Evolutionary conservation across 2,888 invertebrate species (phyloP), one percentile per base, ranked within the genome.

Genomic region (Eupithecia insigniata): DNA sequence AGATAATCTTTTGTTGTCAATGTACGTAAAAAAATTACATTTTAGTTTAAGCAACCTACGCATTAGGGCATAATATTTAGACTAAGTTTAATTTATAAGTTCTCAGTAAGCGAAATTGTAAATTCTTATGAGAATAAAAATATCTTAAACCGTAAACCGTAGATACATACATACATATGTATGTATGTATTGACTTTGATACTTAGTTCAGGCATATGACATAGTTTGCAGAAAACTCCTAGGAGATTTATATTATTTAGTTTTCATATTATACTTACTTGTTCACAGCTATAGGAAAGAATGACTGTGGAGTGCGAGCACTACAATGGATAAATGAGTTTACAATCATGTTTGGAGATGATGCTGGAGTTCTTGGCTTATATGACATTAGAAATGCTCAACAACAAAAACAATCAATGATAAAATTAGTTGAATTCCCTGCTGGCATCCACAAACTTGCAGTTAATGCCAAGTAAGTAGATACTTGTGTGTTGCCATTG

Each of bases 271-370:
- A 0, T 34, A 62, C 22, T 60, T 43, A 1, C 61, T 46, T 67
- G 14, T 18, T 67, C 87, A 58, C 84, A 94, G 94, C 90, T 80
- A 78, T 94, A 78, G 77, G 85, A 28, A 85, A 87, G 77, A 91
- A 91, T 77, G 82, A 90, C 67, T 91, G 92, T 81, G 88, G 90
- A 30, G 83, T 93, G 28, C 87, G 93, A 39, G 92, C 92, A 77
- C 79, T 93, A 64, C 86, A 89, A 75, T 94, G 94, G 94, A 60
- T 91, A 14, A 89, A 92, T 77, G 92, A 92, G 67, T 87, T 91
- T 77, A 81, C 82, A 71, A 69, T 94, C 69, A 70, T 92, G n/a
- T 89, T 85, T 80, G 94, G 94, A 4, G 93, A 93, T 80, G 94
- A 94, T 79, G 91, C 91, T 10, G 94, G 94, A 3, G 76, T 84